Percentiles rank a stretch among this genome's conserved stretches.
These are phyloP conservation scores for Chrysemys picta DNA, from an alignment of 2,113 vertebrate genomes.

Conservation along the genomic window DNA sequence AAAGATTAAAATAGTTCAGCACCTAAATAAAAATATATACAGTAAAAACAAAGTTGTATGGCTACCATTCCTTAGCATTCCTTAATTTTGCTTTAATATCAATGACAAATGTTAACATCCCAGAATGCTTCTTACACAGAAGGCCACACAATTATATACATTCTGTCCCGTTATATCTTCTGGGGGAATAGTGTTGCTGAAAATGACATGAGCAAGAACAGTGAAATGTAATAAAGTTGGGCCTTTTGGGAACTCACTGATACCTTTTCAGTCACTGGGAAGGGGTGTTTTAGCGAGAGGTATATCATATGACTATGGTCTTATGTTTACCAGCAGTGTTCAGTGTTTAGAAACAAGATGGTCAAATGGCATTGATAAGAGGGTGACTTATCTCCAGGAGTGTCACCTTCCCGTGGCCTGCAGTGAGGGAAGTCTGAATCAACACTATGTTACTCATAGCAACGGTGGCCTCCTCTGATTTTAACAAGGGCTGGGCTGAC, in stretches of 20 bases:
- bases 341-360: neutral
- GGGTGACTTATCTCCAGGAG: neutral
- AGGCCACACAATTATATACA: neutral
- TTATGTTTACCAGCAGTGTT: neutral
- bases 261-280: neutral
- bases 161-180: neutral
- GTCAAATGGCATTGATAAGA: neutral
- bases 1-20: neutral
- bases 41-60: neutral
- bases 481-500: neutral
- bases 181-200: neutral
- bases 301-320: neutral
- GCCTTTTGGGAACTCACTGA: neutral
- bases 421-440: neutral
- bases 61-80: neutral
- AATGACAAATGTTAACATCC: neutral
- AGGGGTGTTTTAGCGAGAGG: neutral
- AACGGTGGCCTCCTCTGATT: neutral
- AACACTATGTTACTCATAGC: neutral
- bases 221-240: neutral
- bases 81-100: neutral
- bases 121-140: neutral
- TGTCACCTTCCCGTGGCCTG: neutral
- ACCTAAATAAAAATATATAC: neutral
- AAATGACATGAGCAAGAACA: neutral